A percentile compares a stretch with the other conserved stretches of the same genome.
Conservation (phyloP, 2,888 invertebrate genomes). For the Ashinkailepas kermadecensis region DNA sequence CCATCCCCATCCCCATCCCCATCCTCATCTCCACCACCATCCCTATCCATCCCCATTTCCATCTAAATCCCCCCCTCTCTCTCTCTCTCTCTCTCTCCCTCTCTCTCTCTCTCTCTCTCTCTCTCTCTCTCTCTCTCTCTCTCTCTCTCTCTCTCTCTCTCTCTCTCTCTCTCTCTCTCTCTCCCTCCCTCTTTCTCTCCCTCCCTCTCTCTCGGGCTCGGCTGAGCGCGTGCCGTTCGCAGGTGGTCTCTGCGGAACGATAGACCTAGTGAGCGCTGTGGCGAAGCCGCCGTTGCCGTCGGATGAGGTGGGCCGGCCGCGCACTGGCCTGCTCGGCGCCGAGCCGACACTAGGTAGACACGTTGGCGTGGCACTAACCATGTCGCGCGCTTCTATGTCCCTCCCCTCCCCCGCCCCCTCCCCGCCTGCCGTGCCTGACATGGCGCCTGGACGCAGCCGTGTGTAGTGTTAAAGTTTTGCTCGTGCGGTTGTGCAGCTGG, state of each 20-base stretch:
- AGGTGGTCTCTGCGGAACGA: background rate
- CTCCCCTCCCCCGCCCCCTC: too few relatives aligned
- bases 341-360: background rate
- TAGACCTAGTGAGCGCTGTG: background rate
- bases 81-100: too few relatives aligned
- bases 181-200: constrained; percentile 26
- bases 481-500: too few relatives aligned
- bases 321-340: background rate
- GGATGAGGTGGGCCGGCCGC: background rate
- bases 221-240: background rate
- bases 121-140: constrained; percentile 26
- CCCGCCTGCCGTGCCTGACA: too few relatives aligned
- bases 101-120: background rate
- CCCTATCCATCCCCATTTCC: too few relatives aligned
- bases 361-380: too few relatives aligned
- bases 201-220: constrained; percentile 25
- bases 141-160: background rate
- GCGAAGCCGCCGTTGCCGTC: background rate
- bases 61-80: too few relatives aligned
- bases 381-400: too few relatives aligned
- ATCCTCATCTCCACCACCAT: too few relatives aligned
- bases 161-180: background rate
- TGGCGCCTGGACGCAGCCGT: too few relatives aligned
- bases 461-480: too few relatives aligned
- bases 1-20: too few relatives aligned